phyloP scores from a whole-genome alignment of 2,113 vertebrate genomes.

The Nerophis lumbriciformis region DNA sequence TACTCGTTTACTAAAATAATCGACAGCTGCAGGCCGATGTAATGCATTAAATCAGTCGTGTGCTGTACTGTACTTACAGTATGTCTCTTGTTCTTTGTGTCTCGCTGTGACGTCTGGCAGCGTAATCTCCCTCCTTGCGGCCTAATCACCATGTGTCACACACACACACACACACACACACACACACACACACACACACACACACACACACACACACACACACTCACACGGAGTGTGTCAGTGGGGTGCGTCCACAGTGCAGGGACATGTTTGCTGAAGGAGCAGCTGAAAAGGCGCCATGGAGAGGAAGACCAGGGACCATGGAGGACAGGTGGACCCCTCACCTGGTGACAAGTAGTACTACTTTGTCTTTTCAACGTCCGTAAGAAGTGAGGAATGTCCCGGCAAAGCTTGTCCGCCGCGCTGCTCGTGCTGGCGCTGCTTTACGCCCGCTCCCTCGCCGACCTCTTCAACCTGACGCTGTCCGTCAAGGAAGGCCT shows the following conservation, averaged over 20 bases:
- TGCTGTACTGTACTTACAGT: background rate
- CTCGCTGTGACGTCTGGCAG: background rate
- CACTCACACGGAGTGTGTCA: background rate
- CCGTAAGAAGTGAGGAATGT: background rate
- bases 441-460: constrained; percentile 52
- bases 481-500: constrained; percentile 81
- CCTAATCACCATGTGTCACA: background rate
- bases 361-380: background rate
- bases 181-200: too few species aligned
- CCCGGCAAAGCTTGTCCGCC: background rate
- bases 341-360: background rate
- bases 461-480: constrained; percentile 78
- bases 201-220: background rate
- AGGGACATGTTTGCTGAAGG: too few species aligned
- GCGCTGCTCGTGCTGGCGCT: constrained; percentile 27
- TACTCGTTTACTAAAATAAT: too few species aligned
- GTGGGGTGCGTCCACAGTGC: background rate
- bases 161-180: background rate
- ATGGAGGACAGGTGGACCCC: background rate
- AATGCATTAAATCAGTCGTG: too few species aligned
- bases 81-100: background rate
- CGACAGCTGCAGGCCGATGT: too few species aligned
- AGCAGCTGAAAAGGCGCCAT: too few species aligned
- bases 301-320: too few species aligned
- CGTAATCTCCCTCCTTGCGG: background rate